Evolutionary conservation across 2,797 vertebrate species (phyloP), one percentile per base, ranked within the genome.

Genomic region (Acrossocheilus fasciatus): DNA sequence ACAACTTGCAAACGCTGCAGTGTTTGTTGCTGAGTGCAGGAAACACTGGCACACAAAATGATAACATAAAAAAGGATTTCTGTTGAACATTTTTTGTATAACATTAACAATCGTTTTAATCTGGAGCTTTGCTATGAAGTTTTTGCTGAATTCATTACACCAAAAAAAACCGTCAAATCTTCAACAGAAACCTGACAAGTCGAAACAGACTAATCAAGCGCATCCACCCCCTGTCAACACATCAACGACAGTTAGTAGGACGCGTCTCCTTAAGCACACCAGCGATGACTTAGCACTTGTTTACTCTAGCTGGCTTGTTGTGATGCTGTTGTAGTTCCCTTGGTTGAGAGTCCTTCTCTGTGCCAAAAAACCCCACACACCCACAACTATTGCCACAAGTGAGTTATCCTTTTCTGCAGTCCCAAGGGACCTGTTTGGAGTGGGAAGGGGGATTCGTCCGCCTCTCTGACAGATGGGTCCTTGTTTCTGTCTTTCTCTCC

Each of bases 391-490:
- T 93, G 94, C 94, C 95, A 96, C 95, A 96, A 95, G 95, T 95
- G 95, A 96, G 94, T 94, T 95, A 94, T 95, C 94, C 94, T 91
- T 92, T 87, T 78, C 91, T 89, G 84, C 47, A 81, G 88, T 94
- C 95, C 93, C 95, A 79, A n/a, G 95, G 92, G 95, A 87, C 84
- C 66, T 26, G 94, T 92, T 89, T 89, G 2, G 87, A 92, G 92
- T 93, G 94, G 94, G 94, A 94, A 93, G 95, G 95, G 94, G 94
- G 93, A 88, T 93, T 92, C 74, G 75, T 92, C 92, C 84, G 81
- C 91, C 92, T 91, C 90, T 92, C 95, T 95, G 95, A 96, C 96
- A 96, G 96, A 96, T 96, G 96, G 96, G 95, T 95, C 95, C 95
- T 96, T 96, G 94, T 96, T 95, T 88, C 94, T 88, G 88, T 83